Percentiles rank a stretch among this genome's conserved stretches.
Evolutionary conservation across 2,113 vertebrate genomes (phyloP).

Genomic region (Crotalus horridus): DNA sequence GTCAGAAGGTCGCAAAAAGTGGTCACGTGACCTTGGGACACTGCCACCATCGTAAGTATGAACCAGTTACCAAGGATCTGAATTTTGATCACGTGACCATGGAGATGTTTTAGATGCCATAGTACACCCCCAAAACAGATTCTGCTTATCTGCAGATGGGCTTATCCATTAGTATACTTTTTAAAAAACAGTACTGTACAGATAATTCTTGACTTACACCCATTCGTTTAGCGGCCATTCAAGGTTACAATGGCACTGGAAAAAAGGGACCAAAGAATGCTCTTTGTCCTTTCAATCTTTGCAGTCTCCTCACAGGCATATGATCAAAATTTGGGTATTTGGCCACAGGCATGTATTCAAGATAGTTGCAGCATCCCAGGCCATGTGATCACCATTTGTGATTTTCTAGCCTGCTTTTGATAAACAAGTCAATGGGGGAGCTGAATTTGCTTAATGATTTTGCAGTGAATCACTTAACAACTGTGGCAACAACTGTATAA

Average conservation of each 20-base stretch:
- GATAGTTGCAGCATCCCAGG: background rate
- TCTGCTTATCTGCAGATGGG: background rate
- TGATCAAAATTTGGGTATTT: background rate
- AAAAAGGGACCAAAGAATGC: background rate
- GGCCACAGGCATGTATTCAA: background rate
- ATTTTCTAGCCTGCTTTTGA: background rate
- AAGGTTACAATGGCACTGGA: background rate
- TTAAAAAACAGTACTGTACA: background rate
- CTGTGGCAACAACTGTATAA: background rate
- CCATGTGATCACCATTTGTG: background rate
- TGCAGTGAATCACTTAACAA: background rate
- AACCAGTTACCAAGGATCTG: background rate
- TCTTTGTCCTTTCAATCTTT: background rate
- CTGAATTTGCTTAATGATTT: background rate
- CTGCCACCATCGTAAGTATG: background rate
- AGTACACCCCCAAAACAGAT: background rate
- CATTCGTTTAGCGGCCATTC: background rate
- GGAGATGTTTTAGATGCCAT: background rate
- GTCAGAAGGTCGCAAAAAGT: background rate
- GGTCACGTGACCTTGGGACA: background rate
- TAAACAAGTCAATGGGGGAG: background rate
- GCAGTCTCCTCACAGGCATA: background rate
- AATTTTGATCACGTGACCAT: background rate
- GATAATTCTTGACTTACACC: background rate
- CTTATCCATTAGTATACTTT: background rate